Conservation (phyloP, 2,888 invertebrate species). For the Holacanthella duospinosa region DNA sequence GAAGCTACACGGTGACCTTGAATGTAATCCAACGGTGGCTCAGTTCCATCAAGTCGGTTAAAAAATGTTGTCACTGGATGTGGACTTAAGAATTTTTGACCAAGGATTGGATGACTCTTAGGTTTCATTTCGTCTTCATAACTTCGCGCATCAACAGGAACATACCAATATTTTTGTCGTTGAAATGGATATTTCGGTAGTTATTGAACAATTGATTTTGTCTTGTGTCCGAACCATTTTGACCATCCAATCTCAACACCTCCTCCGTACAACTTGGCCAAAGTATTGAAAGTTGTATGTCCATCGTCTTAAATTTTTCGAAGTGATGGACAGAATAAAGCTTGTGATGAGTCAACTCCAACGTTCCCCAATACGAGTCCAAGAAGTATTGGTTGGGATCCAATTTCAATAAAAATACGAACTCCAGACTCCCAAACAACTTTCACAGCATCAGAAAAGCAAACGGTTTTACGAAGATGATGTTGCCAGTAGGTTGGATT, state of each 20-base stretch:
- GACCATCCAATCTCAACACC: constrained; percentile 21
- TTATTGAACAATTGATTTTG: constrained; percentile 6
- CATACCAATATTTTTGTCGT: constrained; percentile 18
- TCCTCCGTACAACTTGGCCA: constrained; percentile 17
- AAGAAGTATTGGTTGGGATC: constrained; percentile 24
- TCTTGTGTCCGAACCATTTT: constrained; percentile 16
- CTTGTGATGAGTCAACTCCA: constrained; percentile 6
- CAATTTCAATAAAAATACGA: constrained; percentile 23
- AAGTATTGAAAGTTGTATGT: constrained; percentile 13
- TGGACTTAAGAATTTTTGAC: no score
- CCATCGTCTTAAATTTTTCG: constrained; percentile 18
- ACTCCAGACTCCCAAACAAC: constrained; percentile 6
- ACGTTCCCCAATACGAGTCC: constrained; percentile 22
- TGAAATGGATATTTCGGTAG: constrained; percentile 28
- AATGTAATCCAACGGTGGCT: constrained; percentile 9
- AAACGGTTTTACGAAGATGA: constrained; percentile 22
- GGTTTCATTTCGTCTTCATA: not conserved
- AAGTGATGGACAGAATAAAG: constrained; percentile 18
- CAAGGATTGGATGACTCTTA: constrained; percentile 19
- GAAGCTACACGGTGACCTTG: constrained; percentile 21
- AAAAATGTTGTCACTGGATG: constrained; percentile 13
- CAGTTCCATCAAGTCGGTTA: constrained; percentile 14
- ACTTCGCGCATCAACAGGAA: not conserved
- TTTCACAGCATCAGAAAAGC: constrained; percentile 20
- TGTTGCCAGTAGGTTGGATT: constrained; percentile 22